Base-by-base conservation (phyloP, 1,140 invertebrate genomes). In the Drosophila kohkoa region DNA sequence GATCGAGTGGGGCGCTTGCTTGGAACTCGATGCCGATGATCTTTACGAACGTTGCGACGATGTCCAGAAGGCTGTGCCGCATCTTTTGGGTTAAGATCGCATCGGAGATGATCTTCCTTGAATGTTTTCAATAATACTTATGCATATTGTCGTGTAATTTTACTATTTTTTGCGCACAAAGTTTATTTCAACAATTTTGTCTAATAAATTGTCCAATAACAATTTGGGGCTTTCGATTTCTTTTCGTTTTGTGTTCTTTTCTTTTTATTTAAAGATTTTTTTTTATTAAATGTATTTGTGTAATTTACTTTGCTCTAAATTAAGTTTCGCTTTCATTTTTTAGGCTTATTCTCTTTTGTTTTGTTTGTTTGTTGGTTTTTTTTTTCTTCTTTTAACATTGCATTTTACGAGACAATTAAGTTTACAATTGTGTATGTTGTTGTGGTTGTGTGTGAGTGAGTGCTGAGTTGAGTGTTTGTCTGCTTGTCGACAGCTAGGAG, bases 1-100 rank as follows among this genome's bases (percentile, higher is more conserved):
- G 43, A 92, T 95, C 67, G 98, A 99, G 93, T 99, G 98, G 98
- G 98, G 97, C 75, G 96, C 95, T 90, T 99, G 98, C 88, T 94
- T 99, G 65, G 95, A 98, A 88, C 93, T 98, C 30, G 95, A 97
- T 58, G 95, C 96, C 66, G 89, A 82, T 59, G 92, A 92, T 59
- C 82, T 92, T 3, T 75, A 81, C 20, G 91, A 92, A 71, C 78
- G 83, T 13, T 92, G 92, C 57, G 91, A 92, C 57, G 82, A 91
- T 45, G 90, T 92, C 30, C 83, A 87, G 62, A 83, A 83, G 20
- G 81, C 76, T 6, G 74, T 77, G 48, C 85, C 91, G 1, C 90
- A 87, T 49, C 67, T 92, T 45, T 41, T 89, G 51, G 91, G 91
- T 28, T 92, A 88, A 35, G 5, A 48, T 30, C 10, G 8, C 25